phyloP scores from a whole-genome alignment of 2,113 vertebrate species.

The Eurypyga helias region DNA sequence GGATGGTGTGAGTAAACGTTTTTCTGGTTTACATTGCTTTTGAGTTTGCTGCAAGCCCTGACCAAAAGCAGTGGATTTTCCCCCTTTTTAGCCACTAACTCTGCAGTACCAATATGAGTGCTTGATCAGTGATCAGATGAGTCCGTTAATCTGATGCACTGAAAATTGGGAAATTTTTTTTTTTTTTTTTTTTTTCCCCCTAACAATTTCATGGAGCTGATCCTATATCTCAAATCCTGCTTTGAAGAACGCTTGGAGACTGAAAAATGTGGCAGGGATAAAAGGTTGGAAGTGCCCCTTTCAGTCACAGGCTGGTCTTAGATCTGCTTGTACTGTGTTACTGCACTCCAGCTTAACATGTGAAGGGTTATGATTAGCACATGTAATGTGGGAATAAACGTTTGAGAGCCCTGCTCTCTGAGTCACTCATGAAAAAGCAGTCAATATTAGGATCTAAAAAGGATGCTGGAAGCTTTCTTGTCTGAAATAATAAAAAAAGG shows the following conservation, averaged over 20 bases:
- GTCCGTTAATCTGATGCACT: neutral
- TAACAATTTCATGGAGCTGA: neutral
- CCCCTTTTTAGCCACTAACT: neutral
- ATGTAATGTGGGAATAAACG: neutral
- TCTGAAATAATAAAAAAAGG: neutral
- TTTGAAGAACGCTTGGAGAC: neutral
- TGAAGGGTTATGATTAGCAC: neutral
- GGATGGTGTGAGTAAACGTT: neutral
- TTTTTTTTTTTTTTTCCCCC: rapidly evolving
- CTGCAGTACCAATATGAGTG: neutral
- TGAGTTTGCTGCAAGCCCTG: neutral
- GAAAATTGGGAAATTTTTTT: neutral
- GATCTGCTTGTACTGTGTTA: neutral
- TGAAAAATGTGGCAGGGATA: neutral
- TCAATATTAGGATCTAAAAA: neutral
- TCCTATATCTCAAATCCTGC: neutral
- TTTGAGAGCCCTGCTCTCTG: neutral
- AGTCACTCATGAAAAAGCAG: neutral
- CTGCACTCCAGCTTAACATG: neutral
- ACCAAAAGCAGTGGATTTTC: neutral
- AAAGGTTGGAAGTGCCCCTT: neutral
- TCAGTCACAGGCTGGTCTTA: neutral
- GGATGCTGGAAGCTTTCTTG: neutral
- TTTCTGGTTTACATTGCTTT: neutral
- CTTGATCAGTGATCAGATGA: neutral